Base-by-base conservation (phyloP, 53 echinoderm and acorn worm genomes). In the Luidia sarsii region DNA sequence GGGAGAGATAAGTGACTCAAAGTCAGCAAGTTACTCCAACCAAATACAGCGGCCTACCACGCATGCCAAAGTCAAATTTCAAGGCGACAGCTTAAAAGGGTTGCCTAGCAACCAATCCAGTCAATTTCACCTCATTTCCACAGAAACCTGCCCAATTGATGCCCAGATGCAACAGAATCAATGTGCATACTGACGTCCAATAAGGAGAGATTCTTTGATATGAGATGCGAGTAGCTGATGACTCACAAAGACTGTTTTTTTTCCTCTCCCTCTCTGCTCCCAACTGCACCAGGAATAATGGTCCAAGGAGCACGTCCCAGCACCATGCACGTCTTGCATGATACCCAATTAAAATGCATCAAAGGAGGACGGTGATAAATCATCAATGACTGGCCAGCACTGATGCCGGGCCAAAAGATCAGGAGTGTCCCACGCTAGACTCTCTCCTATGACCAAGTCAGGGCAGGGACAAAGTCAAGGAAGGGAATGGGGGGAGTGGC, bases 171-270 rank as follows among this genome's bases (percentile, higher is more conserved):
- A 27, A 36, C 14, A 11, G 18, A n/a, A n/a, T 64, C 2, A 28
- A 3, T 37, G 30, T n/a, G 35, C n/a, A 33, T 15, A 11, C 63
- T 13, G 9, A 62, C n/a, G n/a, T n/a, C 10, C 13, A 15, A n/a
- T 2, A 34, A 14, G 24, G 4, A 27, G 27, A 57, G 7, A 57
- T 3, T 27, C 7, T 15, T 18, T 51, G n/a, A n/a, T n/a, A n/a
- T n/a, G n/a, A n/a, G n/a, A n/a, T n/a, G n/a, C n/a, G n/a, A n/a
- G n/a, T n/a, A 24, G 19, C 67, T 28, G 77, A 77, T 77, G 77
- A 77, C 77, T 77, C 77, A 77, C 61, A 21, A 46, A 77, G 61
- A 59, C 15, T n/a, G n/a, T n/a, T n/a, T n/a, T n/a, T 60, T 61
- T 77, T 43, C 59, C 20, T 67, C 43, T 11, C 16, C 16, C 16